Evolutionary conservation across 2,113 vertebrate genomes (phyloP).

Genomic region (Eleginops maclovinus): DNA sequence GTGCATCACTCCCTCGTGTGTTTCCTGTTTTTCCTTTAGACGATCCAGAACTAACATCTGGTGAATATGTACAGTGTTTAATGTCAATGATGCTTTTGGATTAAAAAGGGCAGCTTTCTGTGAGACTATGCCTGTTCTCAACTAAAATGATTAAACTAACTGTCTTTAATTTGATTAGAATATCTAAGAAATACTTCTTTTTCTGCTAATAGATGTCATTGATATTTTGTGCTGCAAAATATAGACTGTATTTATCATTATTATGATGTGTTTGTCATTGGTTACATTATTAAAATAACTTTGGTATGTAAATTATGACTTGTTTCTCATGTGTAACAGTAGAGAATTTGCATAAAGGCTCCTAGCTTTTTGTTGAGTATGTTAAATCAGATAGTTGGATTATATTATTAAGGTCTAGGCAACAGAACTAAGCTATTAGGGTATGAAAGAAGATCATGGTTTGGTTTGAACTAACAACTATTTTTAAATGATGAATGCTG

Average conservation of each 20-base stretch:
- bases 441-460: no score
- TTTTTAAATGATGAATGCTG: no score
- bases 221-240: not conserved
- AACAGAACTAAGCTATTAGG: no score
- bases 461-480: no score
- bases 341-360: not conserved
- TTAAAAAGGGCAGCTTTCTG: slow-evolving; percentile 37
- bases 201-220: no score
- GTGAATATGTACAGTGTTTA: not conserved
- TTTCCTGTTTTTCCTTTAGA: not conserved
- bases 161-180: not conserved
- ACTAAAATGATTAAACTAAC: not conserved
- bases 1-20: not conserved
- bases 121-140: slow-evolving; percentile 1
- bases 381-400: no score
- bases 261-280: not conserved
- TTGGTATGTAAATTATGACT: not conserved
- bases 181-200: not conserved
- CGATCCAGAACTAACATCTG: slow-evolving; percentile 10
- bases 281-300: slow-evolving; percentile 9
- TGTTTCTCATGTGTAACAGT: not conserved
- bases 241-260: not conserved
- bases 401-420: not conserved
- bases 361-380: no score
- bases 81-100: slow-evolving; percentile 7